Evolutionary conservation across 2,113 vertebrate species (phyloP), one percentile per base, ranked within the genome.

Genomic region (Trochalopteron elliotii): DNA sequence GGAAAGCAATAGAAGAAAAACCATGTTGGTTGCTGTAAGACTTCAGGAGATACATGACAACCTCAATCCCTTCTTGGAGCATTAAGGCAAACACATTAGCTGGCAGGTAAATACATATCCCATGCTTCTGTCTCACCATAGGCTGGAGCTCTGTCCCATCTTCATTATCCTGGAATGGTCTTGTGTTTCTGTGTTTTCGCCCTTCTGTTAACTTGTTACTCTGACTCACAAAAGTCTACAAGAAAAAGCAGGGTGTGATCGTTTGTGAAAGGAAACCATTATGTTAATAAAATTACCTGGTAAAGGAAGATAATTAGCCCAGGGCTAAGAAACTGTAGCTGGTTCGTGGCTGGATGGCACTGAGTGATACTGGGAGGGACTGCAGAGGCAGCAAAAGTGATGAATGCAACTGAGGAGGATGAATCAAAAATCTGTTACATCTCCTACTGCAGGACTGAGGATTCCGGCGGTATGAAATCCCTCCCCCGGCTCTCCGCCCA

Each of bases 121-220:
- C 74, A 77, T 17, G 30, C 11, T 56, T 39, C 76, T 83, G 61
- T 92, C 97, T 97, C 85, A 97, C 97, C 67, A 97, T 78, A 56
- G 95, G 94, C 16, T 70, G 97, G 14, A 98, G 98, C 83, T 98
- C 98, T 94, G 95, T 98, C 31, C 96, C 98, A 24, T 98, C 97
- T 61, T 96, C 97, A 28, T 52, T 95, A 71, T 96, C 95, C 74
- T 78, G 91, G 45, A 89, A 31, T 18, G 94, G 60, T 57, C 69
- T 75, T 56, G 47, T 40, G 55, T 63, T 84, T 87, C 74, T 92
- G 49, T 83, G 82, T 2, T 84, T 95, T 13, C 28, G 83, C 53
- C 52, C 21, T 13, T 77, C 83, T 31, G 77, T 90, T 70, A 94
- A 63, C 61, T 87, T 96, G 88, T 89, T 96, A 84, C 89, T 98